These are phyloP conservation scores for Orthonevra nobilis DNA, from an alignment of 2,888 invertebrate species.

Conservation along the genomic window DNA sequence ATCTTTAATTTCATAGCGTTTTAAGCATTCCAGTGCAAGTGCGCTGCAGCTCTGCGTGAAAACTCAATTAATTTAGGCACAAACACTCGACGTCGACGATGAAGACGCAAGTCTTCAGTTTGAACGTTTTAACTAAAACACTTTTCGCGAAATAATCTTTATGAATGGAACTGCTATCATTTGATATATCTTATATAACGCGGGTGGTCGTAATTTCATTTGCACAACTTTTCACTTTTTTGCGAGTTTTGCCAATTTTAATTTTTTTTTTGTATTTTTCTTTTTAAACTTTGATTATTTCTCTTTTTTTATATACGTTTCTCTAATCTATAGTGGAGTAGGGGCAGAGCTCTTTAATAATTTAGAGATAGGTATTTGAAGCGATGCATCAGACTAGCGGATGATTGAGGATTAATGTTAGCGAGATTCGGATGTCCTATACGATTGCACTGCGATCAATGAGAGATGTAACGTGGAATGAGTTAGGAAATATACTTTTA, in stretches of 20 bases:
- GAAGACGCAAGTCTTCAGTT: too few relatives aligned
- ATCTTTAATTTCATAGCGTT: conserved; percentile 28
- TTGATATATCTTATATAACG: conserved; percentile 61
- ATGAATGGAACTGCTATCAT: conserved; percentile 55
- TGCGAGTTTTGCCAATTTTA: conserved; percentile 49
- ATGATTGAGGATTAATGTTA: conserved; percentile 50
- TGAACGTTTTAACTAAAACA: conserved; percentile 26
- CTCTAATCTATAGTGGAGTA: conserved; percentile 16
- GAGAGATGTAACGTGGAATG: neutral
- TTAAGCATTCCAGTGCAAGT: conserved; percentile 31
- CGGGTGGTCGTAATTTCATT: conserved; percentile 64
- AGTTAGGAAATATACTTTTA: conserved; percentile 24
- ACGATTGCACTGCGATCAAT: conserved; percentile 1
- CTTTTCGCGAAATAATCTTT: conserved; percentile 54
- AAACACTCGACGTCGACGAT: too few relatives aligned
- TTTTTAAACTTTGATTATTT: neutral
- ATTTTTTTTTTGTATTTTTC: conserved; percentile 15
- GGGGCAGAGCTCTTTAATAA: conserved; percentile 15
- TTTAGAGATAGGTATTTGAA: conserved; percentile 16
- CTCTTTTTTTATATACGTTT: conserved; percentile 34
- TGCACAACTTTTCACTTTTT: conserved; percentile 68
- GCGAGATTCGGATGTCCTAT: conserved; percentile 21
- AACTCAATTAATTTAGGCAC: neutral
- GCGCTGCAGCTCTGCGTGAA: conserved; percentile 28
- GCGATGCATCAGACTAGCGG: conserved; percentile 14